Conservation (phyloP, 2,113 vertebrate species). For the Tupaia tana region DNA sequence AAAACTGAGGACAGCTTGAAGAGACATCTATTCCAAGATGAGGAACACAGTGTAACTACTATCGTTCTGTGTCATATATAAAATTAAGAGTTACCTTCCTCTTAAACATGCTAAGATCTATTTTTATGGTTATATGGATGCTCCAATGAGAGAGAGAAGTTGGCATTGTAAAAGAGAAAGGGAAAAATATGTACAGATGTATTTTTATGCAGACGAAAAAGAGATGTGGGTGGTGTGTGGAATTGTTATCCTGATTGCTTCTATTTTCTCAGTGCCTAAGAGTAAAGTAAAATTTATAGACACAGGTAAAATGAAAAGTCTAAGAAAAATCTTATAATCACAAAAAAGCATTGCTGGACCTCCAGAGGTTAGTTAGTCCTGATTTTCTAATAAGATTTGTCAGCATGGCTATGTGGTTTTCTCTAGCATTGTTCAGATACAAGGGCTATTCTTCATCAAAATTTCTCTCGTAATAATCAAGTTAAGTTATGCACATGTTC, state of each 20-base stretch:
- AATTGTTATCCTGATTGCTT: neutral
- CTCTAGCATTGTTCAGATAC: neutral
- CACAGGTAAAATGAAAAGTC: neutral
- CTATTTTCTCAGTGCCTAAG: neutral
- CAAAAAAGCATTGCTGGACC: neutral
- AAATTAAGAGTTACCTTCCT: neutral
- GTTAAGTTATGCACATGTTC: neutral
- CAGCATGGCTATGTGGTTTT: neutral
- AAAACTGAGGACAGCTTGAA: neutral
- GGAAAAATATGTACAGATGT: neutral
- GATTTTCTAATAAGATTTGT: neutral
- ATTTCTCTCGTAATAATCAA: neutral
- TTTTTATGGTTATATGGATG: neutral
- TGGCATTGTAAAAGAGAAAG: neutral
- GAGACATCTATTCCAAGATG: neutral
- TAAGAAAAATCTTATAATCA: neutral
- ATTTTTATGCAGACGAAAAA: neutral
- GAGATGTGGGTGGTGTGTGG: neutral
- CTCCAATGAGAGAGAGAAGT: neutral
- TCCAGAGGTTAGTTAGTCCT: neutral
- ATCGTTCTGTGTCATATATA: neutral
- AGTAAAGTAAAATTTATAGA: neutral
- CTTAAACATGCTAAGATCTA: neutral
- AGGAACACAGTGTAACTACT: neutral
- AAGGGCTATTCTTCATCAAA: neutral